phyloP scores from a whole-genome alignment of 2,888 invertebrate species.

The Mycalesis mineus region DNA sequence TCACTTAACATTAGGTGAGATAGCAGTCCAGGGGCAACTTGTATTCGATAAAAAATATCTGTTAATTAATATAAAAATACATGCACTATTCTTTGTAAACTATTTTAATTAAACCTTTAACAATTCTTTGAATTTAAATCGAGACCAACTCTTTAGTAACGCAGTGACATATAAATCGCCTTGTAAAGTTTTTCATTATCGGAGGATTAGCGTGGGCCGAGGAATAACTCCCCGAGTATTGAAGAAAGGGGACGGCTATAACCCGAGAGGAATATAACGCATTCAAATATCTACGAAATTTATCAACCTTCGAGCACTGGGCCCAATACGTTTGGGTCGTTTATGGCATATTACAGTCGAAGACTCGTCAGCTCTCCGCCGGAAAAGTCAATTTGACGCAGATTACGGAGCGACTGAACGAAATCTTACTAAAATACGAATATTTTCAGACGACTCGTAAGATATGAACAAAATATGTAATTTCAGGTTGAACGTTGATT shows the following conservation, averaged over 20 bases:
- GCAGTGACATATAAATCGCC: conserved; percentile 4
- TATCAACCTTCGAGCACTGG: conserved; percentile 67
- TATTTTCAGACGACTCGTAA: conserved; percentile 47
- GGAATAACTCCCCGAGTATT: conserved; percentile 54
- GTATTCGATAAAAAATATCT: no score
- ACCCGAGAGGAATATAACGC: conserved; percentile 65
- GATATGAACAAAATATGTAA: conserved; percentile 47
- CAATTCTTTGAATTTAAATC: background rate
- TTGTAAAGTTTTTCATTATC: conserved; percentile 41
- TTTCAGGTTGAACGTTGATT: conserved; percentile 19
- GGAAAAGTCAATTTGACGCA: conserved; percentile 75
- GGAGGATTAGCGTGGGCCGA: conserved; percentile 42
- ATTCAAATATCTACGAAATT: conserved; percentile 75
- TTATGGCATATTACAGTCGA: conserved; percentile 70
- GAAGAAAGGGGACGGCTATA: conserved; percentile 53
- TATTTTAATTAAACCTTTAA: background rate
- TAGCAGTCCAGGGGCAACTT: no score
- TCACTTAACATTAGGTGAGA: no score
- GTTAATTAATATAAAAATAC: no score
- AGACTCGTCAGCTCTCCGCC: conserved; percentile 68
- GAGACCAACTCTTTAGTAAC: conserved; percentile 3
- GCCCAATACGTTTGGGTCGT: conserved; percentile 72
- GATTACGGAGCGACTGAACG: conserved; percentile 62
- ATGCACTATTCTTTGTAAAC: no score
- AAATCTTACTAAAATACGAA: conserved; percentile 59